Conservation (phyloP, 2,888 invertebrate genomes). For the Cryptocephalus primarius region DNA sequence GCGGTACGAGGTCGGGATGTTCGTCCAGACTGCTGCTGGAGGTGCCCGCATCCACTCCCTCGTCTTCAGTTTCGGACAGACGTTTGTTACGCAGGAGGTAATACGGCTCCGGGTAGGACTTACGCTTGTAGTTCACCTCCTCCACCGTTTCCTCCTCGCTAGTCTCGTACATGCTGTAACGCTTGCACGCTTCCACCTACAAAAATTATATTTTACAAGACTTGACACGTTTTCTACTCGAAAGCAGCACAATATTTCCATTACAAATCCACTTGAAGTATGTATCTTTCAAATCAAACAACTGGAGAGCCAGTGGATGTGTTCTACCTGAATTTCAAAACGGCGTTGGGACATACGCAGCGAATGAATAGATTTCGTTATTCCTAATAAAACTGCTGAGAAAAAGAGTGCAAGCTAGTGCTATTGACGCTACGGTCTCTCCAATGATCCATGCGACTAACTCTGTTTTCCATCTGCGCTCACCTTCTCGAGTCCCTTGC, state of each 20-base stretch:
- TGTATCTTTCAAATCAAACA: too few relatives aligned
- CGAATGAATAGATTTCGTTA: too few relatives aligned
- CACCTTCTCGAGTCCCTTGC: slow-evolving; percentile 20
- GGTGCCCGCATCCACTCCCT: slow-evolving; percentile 45
- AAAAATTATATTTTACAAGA: background rate
- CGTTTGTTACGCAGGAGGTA: slow-evolving; percentile 22
- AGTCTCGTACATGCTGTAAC: slow-evolving; percentile 75
- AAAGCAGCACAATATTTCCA: background rate
- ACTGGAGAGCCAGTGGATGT: too few relatives aligned
- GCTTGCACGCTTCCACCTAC: slow-evolving; percentile 4
- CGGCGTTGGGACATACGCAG: too few relatives aligned
- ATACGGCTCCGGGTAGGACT: slow-evolving; percentile 67
- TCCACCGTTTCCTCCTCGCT: slow-evolving; percentile 41
- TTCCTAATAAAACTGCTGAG: too few relatives aligned
- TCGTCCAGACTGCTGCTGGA: slow-evolving; percentile 50
- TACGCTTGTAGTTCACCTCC: slow-evolving; percentile 47
- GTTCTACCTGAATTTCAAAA: too few relatives aligned
- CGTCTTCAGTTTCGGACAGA: slow-evolving; percentile 43
- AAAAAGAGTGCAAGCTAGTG: too few relatives aligned
- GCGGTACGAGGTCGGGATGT: slow-evolving; percentile 33
- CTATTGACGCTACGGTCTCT: too few relatives aligned
- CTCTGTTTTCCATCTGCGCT: background rate
- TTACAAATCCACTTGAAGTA: too few relatives aligned
- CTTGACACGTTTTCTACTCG: background rate
- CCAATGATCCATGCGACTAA: background rate